Percentiles rank a stretch among this genome's conserved stretches.
Conservation (phyloP, 2,113 vertebrate genomes). For the Erinaceus europaeus region DNA sequence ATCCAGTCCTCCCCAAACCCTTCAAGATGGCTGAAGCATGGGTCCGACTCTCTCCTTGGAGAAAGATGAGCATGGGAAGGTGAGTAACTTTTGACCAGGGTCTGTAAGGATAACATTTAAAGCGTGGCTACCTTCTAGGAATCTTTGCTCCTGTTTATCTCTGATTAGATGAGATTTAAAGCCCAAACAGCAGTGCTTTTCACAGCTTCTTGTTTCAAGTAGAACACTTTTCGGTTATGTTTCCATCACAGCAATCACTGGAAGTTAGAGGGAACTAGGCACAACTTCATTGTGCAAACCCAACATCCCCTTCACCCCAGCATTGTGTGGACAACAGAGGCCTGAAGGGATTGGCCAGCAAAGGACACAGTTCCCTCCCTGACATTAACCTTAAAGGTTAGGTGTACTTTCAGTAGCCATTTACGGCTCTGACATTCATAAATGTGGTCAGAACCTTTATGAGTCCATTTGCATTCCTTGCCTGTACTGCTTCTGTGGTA, state of each 20-base stretch:
- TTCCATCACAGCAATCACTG: neutral
- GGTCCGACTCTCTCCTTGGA: neutral
- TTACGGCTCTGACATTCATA: slow-evolving; percentile 75
- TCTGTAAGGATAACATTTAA: neutral
- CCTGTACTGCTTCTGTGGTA: slow-evolving; percentile 46
- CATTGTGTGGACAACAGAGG: slow-evolving; percentile 26
- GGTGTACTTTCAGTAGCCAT: slow-evolving; percentile 63
- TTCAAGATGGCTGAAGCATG: too few relatives aligned
- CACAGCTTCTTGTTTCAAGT: neutral
- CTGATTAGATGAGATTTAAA: neutral
- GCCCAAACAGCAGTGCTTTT: neutral
- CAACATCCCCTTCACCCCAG: neutral
- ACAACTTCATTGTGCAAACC: neutral
- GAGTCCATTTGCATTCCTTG: slow-evolving; percentile 67
- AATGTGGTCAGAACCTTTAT: slow-evolving; percentile 72
- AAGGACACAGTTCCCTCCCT: slow-evolving; percentile 48
- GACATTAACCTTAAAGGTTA: slow-evolving; percentile 72
- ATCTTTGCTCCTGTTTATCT: neutral
- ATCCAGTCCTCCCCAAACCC: too few relatives aligned
- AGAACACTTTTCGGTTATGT: neutral
- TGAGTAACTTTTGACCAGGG: neutral
- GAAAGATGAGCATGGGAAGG: neutral
- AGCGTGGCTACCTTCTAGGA: neutral
- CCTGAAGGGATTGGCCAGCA: slow-evolving; percentile 45
- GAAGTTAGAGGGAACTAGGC: neutral